A percentile compares a stretch with the other conserved stretches of the same genome.
Conservation (phyloP, 1,140 invertebrate genomes). For the Drosophila jambulina region DNA sequence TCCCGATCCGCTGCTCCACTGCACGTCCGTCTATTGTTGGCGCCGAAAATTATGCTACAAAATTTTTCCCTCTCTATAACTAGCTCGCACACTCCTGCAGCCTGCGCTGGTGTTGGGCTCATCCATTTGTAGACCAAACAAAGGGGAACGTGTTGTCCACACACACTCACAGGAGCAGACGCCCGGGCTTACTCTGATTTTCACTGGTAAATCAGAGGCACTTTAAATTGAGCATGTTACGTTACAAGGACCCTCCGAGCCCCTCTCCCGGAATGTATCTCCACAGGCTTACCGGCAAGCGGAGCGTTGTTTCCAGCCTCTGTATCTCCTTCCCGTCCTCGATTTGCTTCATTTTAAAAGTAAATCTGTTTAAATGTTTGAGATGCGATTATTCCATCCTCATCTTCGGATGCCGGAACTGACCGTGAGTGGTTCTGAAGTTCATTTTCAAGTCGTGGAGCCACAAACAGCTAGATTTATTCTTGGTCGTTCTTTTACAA, state of each 20-base stretch:
- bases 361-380: constrained; percentile 65
- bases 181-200: constrained; percentile 25
- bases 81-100: constrained; percentile 16
- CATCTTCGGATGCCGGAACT: constrained; percentile 16
- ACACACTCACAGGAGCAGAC: constrained; percentile 29
- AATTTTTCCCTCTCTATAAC: constrained; percentile 65
- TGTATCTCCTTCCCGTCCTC: neutral
- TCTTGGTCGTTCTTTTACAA: neutral
- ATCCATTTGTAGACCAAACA: constrained; percentile 78
- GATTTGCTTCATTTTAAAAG: constrained; percentile 27
- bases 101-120: constrained; percentile 48
- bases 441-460: constrained; percentile 21
- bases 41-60: constrained; percentile 82
- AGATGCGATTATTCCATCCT: constrained; percentile 49
- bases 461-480: constrained; percentile 4
- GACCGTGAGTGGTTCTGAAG: constrained; percentile 5
- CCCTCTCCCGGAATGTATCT: constrained; percentile 17
- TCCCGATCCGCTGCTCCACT: constrained; percentile 10
- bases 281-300: constrained; percentile 43
- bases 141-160: constrained; percentile 65
- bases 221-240: constrained; percentile 79
- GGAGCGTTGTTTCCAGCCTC: constrained; percentile 14
- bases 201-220: constrained; percentile 65
- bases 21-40: constrained; percentile 71
- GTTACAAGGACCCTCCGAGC: constrained; percentile 43